These are phyloP conservation scores for Pygocentrus nattereri DNA, from an alignment of 2,797 vertebrate genomes.

Conservation along the genomic window DNA sequence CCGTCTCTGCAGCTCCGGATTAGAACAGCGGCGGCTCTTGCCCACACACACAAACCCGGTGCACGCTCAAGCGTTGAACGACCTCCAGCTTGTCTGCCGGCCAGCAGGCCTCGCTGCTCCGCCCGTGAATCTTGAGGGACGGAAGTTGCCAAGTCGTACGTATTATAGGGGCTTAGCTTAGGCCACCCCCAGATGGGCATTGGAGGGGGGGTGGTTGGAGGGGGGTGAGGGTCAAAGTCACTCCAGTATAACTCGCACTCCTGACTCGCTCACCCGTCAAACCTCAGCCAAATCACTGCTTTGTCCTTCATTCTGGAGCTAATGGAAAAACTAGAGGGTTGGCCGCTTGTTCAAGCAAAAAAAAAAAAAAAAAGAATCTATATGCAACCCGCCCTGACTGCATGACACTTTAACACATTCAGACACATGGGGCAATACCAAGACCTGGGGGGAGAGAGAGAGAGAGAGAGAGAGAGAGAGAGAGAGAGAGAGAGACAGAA, in stretches of 20 bases:
- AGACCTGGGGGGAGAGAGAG: background rate
- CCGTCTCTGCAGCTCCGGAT: slow-evolving; percentile 62
- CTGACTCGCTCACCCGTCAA: slow-evolving; percentile 59
- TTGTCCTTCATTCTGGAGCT: slow-evolving; percentile 71
- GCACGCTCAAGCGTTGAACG: slow-evolving; percentile 69
- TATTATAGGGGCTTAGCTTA: slow-evolving; percentile 79
- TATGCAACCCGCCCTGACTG: slow-evolving; percentile 46
- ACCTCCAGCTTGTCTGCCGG: slow-evolving; percentile 72
- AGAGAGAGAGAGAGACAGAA: background rate
- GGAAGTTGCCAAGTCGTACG: slow-evolving; percentile 78
- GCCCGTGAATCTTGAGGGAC: slow-evolving; percentile 71
- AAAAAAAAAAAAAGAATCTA: slow-evolving; percentile 48
- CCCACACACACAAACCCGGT: slow-evolving; percentile 56
- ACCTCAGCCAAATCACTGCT: slow-evolving; percentile 68
- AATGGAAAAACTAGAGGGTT: slow-evolving; percentile 66
- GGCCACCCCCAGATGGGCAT: slow-evolving; percentile 75
- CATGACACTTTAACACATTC: slow-evolving; percentile 53
- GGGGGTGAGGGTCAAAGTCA: slow-evolving; percentile 63
- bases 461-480: no score
- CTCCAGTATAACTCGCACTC: slow-evolving; percentile 54
- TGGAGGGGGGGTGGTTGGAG: slow-evolving; percentile 65
- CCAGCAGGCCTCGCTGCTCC: slow-evolving; percentile 62
- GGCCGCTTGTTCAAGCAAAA: slow-evolving; percentile 59
- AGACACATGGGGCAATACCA: slow-evolving; percentile 36
- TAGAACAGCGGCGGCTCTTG: slow-evolving; percentile 63